Percentiles rank a stretch among this genome's conserved stretches.
Evolutionary conservation across 2,797 vertebrate species (phyloP).

Genomic region (Echeneis naucrates): DNA sequence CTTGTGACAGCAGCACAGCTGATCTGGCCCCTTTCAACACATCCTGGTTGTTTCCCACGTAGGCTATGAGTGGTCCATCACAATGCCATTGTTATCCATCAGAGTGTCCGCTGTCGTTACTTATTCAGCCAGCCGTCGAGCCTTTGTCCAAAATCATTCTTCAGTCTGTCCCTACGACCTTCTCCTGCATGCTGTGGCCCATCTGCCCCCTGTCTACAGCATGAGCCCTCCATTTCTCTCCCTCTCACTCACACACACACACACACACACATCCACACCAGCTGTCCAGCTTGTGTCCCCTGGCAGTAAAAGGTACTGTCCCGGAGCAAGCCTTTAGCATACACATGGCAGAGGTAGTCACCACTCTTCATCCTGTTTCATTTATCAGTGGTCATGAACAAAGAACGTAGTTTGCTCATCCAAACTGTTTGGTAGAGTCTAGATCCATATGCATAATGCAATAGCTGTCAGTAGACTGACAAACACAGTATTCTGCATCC

Average conservation of each 20-base stretch:
- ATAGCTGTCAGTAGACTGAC: slow-evolving; percentile 1
- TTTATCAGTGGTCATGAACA: neutral
- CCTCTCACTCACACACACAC: slow-evolving; percentile 19
- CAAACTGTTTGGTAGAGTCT: neutral
- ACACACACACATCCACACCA: slow-evolving; percentile 67
- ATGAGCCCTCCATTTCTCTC: slow-evolving; percentile 29
- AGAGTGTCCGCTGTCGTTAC: slow-evolving; percentile 79
- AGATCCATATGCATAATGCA: neutral
- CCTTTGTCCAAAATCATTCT: slow-evolving; percentile 83
- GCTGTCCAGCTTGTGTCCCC: slow-evolving; percentile 78
- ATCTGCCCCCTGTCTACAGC: slow-evolving; percentile 76
- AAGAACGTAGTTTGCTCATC: neutral
- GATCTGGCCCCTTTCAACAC: slow-evolving; percentile 62
- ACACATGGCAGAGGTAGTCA: slow-evolving; percentile 48
- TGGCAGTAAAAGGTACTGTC: slow-evolving; percentile 69
- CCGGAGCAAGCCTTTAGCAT: slow-evolving; percentile 48
- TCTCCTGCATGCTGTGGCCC: slow-evolving; percentile 73
- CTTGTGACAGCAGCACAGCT: slow-evolving; percentile 75
- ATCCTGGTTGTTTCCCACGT: slow-evolving; percentile 72
- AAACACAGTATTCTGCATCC: neutral
- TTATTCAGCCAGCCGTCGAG: slow-evolving; percentile 76
- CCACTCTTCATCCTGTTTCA: slow-evolving; percentile 33
- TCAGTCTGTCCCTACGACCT: slow-evolving; percentile 76
- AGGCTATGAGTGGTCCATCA: slow-evolving; percentile 67
- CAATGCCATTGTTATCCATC: slow-evolving; percentile 83